Base-by-base conservation (phyloP, 1,140 invertebrate genomes). In the Melipona quadrifasciata region DNA sequence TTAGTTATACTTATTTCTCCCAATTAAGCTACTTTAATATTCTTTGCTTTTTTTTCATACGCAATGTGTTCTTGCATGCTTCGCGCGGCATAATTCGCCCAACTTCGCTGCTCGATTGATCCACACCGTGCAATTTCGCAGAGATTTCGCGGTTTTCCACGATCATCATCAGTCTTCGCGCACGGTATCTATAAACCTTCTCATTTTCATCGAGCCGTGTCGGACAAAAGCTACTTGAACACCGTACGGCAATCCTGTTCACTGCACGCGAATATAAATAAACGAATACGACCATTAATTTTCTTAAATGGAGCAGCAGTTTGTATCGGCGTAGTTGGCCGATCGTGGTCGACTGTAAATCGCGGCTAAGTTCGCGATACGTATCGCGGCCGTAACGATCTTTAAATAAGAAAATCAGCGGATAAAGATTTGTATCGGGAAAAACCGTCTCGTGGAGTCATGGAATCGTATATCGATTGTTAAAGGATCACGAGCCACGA, bases 401-500 rank as follows among this genome's bases (percentile, higher is more conserved):
- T 64, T 61, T 81, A 81, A 61, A 76, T 76, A 82, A 82, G 73
- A 82, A 76, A 82, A 82, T 82, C 80, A 55, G 58, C 61, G 57
- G 27, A 53, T n/a, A 75, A 82, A 84, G 82, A 84, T 84, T 84
- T 47, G 68, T 84, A 79, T 84, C 82, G 57, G 82, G 82, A 61
- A 84, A 84, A 80, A 84, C 76, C 82, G 64, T 77, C 73, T 68
- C 73, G 34, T 47, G 51, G 67, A 77, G 64, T 65, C 73, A 76
- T 57, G 75, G 73, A 27, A 27, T 76, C 71, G 80, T 77, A 82
- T 82, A 77, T 82, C 80, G 73, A 82, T 82, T 82, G 80, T 82
- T 82, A 67, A 76, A 68, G 51, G 68, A 67, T 55, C 72, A 61
- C 58, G 61, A 76, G 58, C 58, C 64, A 77, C 72, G 72, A 14